Base-by-base conservation (phyloP, 2,888 invertebrate species). In the Steinernema hermaphroditum region DNA sequence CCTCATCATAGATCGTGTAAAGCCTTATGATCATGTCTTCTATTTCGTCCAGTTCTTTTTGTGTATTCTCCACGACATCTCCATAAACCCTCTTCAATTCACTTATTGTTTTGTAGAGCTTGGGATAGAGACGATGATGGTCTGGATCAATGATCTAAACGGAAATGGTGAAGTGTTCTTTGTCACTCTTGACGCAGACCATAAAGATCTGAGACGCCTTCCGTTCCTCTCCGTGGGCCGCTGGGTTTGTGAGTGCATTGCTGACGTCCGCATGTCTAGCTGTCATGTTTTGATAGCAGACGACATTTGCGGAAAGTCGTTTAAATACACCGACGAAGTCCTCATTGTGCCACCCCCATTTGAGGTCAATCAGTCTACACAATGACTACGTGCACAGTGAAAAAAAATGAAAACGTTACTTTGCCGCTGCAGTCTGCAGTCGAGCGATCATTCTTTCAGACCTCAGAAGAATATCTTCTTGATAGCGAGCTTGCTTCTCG, bases 401-500 rank as follows among this genome's bases (percentile, higher is more conserved):
- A 24, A 29, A 16, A 1, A 27, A n/a, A 16, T 62, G 12, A 14
- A 74, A 73, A 34, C 24, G 29, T 70, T 70, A 82, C 83, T 78
- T 77, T 19, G 75, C 19, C 19, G 80, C 77, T 2, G 81, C 81
- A 24, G 72, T 75, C 44, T 79, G 74, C 29, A 85, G 69, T 12
- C 81, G 69, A 8, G 74, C 73, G 69, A 85, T 83, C 27, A 85
- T 74, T 62, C 83, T 71, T 68, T 82, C 80, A 0, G 83, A 82
- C 72, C 84, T 70, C 6, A 83, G 70, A 44, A 80, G 80, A 43
- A 86, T 84, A 74, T 85, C 84, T 50, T 86, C 85, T 69, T 85
- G 85, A 72, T 81, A 83, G 68, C 85, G 76, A n/a, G 84, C 76
- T 57, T 85, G 85, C 74, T 83, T 85, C 72, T 85, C 85, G 70